Evolutionary conservation across 2,888 invertebrate species (phyloP).

Genomic region (Xestobium rufovillosum): DNA sequence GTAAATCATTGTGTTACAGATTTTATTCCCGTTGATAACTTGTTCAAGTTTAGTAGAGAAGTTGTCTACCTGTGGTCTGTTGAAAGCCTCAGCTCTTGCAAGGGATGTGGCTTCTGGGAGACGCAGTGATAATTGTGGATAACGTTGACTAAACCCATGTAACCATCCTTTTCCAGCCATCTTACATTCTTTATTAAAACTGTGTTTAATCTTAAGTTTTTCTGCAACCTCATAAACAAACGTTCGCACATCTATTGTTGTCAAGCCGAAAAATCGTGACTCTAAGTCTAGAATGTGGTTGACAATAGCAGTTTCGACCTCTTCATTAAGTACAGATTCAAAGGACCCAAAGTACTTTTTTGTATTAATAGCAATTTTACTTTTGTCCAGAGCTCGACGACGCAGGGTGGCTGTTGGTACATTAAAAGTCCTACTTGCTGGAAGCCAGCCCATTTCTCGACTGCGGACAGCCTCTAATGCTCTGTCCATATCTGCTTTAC

Average conservation of each 20-base stretch:
- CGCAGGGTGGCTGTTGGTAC: slow-evolving; percentile 12
- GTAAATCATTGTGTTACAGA: slow-evolving; percentile 5
- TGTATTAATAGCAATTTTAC: slow-evolving; percentile 10
- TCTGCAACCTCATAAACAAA: too few relatives aligned
- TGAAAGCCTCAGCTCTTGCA: slow-evolving; percentile 8
- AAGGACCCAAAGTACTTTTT: too few relatives aligned
- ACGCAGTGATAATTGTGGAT: slow-evolving; percentile 7
- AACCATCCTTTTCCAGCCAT: slow-evolving; percentile 9
- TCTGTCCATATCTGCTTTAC: too few relatives aligned
- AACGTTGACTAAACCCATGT: too few relatives aligned
- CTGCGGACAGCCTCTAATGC: too few relatives aligned
- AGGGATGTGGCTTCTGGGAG: slow-evolving; percentile 10
- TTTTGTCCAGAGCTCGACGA: slow-evolving; percentile 11
- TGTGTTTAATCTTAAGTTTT: slow-evolving; percentile 9
- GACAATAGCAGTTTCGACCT: too few relatives aligned
- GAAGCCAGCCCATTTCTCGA: too few relatives aligned
- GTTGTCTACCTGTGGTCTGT: slow-evolving; percentile 7
- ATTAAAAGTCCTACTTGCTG: slow-evolving; percentile 10
- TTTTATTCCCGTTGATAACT: slow-evolving; percentile 6
- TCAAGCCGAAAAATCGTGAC: too few relatives aligned
- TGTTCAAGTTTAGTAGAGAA: slow-evolving; percentile 7
- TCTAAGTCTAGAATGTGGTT: too few relatives aligned
- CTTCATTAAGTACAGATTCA: slow-evolving; percentile 6
- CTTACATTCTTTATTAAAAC: slow-evolving; percentile 8
- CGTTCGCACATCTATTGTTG: background rate